Percentiles rank a stretch among this genome's conserved stretches.
Conservation (phyloP, 2,888 invertebrate species). For the Xestia xanthographa region DNA sequence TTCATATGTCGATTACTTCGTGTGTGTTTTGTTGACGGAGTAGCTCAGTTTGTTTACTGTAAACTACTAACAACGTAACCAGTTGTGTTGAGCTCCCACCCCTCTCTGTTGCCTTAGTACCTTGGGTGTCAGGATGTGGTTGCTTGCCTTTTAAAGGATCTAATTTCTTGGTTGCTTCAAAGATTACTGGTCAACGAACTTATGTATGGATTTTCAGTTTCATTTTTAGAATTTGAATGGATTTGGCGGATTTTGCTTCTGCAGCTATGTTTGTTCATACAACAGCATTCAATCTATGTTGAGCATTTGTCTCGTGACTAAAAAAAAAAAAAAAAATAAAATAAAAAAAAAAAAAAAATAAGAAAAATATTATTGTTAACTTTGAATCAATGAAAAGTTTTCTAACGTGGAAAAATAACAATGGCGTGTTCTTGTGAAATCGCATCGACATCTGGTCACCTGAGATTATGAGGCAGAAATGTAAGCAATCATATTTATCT, state of each 20-base stretch:
- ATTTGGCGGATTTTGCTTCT: constrained; percentile 34
- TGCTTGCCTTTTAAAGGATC: constrained; percentile 55
- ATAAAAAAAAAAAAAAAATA: too few relatives aligned
- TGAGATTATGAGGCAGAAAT: constrained; percentile 5
- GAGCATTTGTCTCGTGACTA: neutral
- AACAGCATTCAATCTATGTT: neutral
- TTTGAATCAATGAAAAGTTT: neutral
- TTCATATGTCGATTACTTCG: constrained; percentile 84
- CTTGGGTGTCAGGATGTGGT: constrained; percentile 24
- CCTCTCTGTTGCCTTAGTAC: constrained; percentile 35
- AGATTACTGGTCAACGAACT: constrained; percentile 66
- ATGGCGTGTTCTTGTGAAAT: constrained; percentile 18
- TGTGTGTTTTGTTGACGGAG: constrained; percentile 82
- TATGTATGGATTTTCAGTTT: constrained; percentile 58
- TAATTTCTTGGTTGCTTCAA: constrained; percentile 56
- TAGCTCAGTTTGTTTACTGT: constrained; percentile 83
- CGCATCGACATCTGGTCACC: constrained; percentile 37
- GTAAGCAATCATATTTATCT: neutral
- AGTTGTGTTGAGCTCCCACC: constrained; percentile 67
- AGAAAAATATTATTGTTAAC: constrained; percentile 7
- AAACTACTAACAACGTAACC: constrained; percentile 75
- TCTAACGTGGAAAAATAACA: constrained; percentile 10
- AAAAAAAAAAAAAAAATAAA: constrained; percentile 1
- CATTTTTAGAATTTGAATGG: constrained; percentile 36
- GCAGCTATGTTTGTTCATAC: neutral